These are phyloP conservation scores for Bedellia somnulentella DNA, from an alignment of 2,888 invertebrate species.

Conservation along the genomic window DNA sequence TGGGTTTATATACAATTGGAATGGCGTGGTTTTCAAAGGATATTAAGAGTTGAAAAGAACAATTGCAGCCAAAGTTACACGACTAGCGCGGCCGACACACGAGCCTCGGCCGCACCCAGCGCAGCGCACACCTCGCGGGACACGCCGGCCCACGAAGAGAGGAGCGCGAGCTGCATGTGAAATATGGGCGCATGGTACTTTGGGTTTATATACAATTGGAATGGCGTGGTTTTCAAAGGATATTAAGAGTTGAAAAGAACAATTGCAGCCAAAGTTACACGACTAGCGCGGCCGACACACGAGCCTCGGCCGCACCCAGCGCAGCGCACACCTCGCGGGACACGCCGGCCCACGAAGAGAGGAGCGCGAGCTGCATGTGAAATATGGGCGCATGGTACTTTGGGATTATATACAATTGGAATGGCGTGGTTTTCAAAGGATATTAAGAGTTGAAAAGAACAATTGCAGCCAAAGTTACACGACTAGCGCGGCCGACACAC, in stretches of 20 bases:
- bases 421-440: constrained; percentile 10
- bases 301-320: constrained; percentile 74
- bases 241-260: too few species aligned
- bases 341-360: constrained; percentile 81
- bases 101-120: constrained; percentile 74
- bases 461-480: too few species aligned
- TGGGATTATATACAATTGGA: neutral
- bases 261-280: too few species aligned
- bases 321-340: constrained; percentile 79
- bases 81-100: constrained; percentile 75
- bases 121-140: constrained; percentile 79
- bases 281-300: constrained; percentile 75
- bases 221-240: constrained; percentile 10
- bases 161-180: constrained; percentile 72
- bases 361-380: constrained; percentile 72
- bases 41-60: too few species aligned
- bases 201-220: neutral
- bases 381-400: neutral
- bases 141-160: constrained; percentile 81
- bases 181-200: neutral
- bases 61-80: too few species aligned
- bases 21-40: constrained; percentile 10
- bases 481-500: constrained; percentile 75
- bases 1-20: neutral
- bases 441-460: too few species aligned